Base-by-base conservation (phyloP, 2,113 vertebrate species). In the Pituophis catenifer region DNA sequence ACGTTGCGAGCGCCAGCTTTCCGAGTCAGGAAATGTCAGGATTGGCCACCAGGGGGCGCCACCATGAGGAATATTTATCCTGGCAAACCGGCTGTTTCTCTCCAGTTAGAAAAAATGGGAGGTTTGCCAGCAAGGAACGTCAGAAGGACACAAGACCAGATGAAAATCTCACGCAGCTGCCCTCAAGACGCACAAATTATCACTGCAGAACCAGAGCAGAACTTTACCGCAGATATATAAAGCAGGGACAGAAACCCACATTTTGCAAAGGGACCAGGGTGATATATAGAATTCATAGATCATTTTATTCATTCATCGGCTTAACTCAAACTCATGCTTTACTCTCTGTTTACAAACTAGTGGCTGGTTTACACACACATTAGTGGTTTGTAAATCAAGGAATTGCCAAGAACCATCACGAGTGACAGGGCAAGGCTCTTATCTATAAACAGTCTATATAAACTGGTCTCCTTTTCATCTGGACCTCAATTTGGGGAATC, bases 1-100 rank as follows among this genome's bases (percentile, higher is more conserved):
- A 8, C 1, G 1, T 4, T 3, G 50, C 8, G 0, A 48, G 10
- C 8, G 2, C 4, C 8, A 15, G 26, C 4, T 62, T 57, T 53
- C 53, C 3, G 29, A 52, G 26, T 65, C 21, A 8, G 21, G 38
- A 33, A 62, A 52, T 92, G 21, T 24, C 57, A 92, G 29, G 54
- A 53, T 50, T 53, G n/a, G 3, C 58, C 91, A 92, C 86, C 11
- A 2, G 91, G 58, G 48, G 91, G 91, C 86, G 26, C 21, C 23
- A 13, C 54, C 29, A 21, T 0, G 3, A 70, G 59, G 21, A 44
- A 29, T 29, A 88, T 33, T 33, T 52, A 65, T 59, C 58, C 58
- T 5, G 26, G 9, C 8, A 10, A 88, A 88, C 38, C 0, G 12
- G 9, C 57, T 12, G 0, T 48, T 48, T 57, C 26, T 52, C 4